Evolutionary conservation across 2,888 invertebrate species (phyloP), one percentile per base, ranked within the genome.

Genomic region (Choreutis nemorana): DNA sequence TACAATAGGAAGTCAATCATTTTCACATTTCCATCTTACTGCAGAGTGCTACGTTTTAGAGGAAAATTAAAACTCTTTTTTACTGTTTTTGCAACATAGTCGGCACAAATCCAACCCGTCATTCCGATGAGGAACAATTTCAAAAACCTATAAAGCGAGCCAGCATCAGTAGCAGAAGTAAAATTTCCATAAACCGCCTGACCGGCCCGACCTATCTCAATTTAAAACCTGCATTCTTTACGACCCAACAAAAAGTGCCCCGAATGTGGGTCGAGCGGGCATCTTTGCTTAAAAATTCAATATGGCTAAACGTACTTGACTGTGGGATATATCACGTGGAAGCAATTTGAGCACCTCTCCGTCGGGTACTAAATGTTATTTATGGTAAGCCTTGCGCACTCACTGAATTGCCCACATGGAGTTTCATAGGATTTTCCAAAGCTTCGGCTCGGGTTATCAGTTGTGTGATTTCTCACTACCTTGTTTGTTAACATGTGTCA

Each of bases 341-440:
- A 72, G 73, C 72, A 72, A 73, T 72, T 73, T 70, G 66, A 68
- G 60, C 73, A 72, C 73, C 71, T 72, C 65, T 65, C 61, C 46
- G 52, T 52, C 48, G 52, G 53, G 64, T 63, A 71, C 61, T 75
- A 73, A 73, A 71, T 59, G 67, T 72, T 75, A 75, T 75, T 75
- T 73, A 75, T 72, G 67, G 64, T 68, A 65, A 73, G 68, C 71
- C 51, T 44, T 46, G 50, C 50, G 58, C 63, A 67, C 68, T 71
- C 66, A 59, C 57, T 64, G 60, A 63, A 71, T 70, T 63, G 65
- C 52, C 57, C 58, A 61, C 61, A 61, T 62, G 50, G 53, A 60
- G 63, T 63, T 63, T 57, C 54, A 61, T 55, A 55, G 61, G 63
- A 63, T 67, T 67, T 68, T 65, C 51, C 54, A 49, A 44, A 40